Evolutionary conservation across 2,888 invertebrate species (phyloP).

Genomic region (Sphaerophoria rueppellii): DNA sequence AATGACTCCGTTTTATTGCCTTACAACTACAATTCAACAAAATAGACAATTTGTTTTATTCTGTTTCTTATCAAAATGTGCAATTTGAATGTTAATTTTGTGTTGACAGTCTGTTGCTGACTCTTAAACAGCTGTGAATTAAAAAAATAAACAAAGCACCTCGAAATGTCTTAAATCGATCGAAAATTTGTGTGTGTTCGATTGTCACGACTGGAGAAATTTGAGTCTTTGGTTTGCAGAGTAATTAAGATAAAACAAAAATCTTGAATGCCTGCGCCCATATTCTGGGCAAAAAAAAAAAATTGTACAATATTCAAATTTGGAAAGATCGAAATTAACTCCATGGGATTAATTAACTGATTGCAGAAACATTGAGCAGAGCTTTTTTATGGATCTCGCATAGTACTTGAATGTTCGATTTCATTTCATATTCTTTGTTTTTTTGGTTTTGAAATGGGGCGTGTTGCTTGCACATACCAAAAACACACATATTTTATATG

Average conservation of each 20-base stretch:
- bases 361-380: slow-evolving; percentile 65
- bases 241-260: slow-evolving; percentile 59
- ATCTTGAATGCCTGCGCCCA: slow-evolving; percentile 11
- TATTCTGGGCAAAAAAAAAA: slow-evolving; percentile 11
- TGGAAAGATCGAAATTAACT: slow-evolving; percentile 53
- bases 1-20: background rate
- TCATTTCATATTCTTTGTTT: slow-evolving; percentile 2
- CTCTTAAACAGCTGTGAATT: slow-evolving; percentile 16
- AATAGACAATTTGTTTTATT: background rate
- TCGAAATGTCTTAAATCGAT: slow-evolving; percentile 6
- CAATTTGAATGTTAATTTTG: background rate
- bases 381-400: slow-evolving; percentile 56
- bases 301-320: slow-evolving; percentile 33
- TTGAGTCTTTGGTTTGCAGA: slow-evolving; percentile 32
- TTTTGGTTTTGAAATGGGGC: slow-evolving; percentile 46
- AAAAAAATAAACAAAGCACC: slow-evolving; percentile 4
- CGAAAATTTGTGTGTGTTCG: background rate
- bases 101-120: background rate
- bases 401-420: slow-evolving; percentile 48
- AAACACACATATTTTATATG: background rate
- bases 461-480: slow-evolving; percentile 35
- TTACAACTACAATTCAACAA: background rate
- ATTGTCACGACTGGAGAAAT: background rate
- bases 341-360: slow-evolving; percentile 70
- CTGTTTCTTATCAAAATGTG: background rate